Evolutionary conservation across 2,113 vertebrate genomes (phyloP).

Genomic region (Syngnathus typhle): DNA sequence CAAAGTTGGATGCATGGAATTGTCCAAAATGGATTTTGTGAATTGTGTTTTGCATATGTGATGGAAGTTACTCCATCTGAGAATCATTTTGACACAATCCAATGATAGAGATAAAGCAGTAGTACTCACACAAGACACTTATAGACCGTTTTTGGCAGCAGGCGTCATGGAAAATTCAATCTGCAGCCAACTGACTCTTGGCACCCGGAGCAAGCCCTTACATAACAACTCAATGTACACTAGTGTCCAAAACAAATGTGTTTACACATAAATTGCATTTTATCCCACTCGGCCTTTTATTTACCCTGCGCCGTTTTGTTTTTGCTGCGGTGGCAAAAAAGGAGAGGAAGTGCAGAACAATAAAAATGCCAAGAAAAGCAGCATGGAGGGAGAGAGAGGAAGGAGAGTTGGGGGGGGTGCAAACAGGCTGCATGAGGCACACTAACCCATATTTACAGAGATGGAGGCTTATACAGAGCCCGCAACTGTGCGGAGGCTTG

Average conservation of each 20-base stretch:
- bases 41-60: neutral
- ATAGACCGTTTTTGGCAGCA: slow-evolving; percentile 32
- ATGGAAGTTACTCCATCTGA: neutral
- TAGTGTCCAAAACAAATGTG: slow-evolving; percentile 1
- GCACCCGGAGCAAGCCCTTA: slow-evolving; percentile 25
- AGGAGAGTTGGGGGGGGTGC: slow-evolving; percentile 24
- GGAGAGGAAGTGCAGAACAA: slow-evolving; percentile 28
- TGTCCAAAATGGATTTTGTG: neutral
- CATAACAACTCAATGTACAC: slow-evolving; percentile 14
- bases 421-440: slow-evolving; percentile 53
- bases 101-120: slow-evolving; percentile 13
- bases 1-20: neutral
- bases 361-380: slow-evolving; percentile 50
- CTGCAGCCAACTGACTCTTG: slow-evolving; percentile 28
- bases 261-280: slow-evolving; percentile 10
- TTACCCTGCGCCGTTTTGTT: neutral
- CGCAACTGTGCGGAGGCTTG: slow-evolving; percentile 34
- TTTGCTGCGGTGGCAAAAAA: slow-evolving; percentile 42
- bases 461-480: slow-evolving; percentile 38
- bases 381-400: slow-evolving; percentile 26
- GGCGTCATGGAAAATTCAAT: slow-evolving; percentile 37
- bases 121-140: slow-evolving; percentile 12
- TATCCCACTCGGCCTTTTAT: slow-evolving; percentile 1
- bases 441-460: slow-evolving; percentile 70
- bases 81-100: slow-evolving; percentile 17